Base-by-base conservation (phyloP, 1,140 invertebrate species). In the Ectropis grisescens region DNA sequence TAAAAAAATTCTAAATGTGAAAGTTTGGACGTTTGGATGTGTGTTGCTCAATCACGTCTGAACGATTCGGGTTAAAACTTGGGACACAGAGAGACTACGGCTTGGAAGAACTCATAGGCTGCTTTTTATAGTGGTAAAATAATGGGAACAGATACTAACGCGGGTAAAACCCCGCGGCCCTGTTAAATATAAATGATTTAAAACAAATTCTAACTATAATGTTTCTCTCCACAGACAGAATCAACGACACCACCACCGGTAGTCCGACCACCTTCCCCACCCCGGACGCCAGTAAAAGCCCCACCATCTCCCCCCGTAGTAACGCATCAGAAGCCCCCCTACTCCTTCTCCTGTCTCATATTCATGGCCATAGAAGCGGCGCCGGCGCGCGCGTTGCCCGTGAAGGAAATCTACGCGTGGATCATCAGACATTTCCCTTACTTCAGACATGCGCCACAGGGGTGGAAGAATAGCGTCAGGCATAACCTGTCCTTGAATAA, bases 331-430 rank as follows among this genome's bases (percentile, higher is more conserved):
- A 98, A 98, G 76, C 95, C 96, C 23, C 95, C 95, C 13, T 97
- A 96, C 76, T 97, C 95, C 15, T 97, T 94, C 76, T 96, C 93
- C 42, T 97, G 94, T 72, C 87, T 98, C 19, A 98, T 98, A 56
- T 98, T 98, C 82, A 97, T 98, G 95, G 95, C 96, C 11, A 96
- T 98, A 47, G 95, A 98, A 75, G 93, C 95, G 47, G 95, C 94
- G 0, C 87, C 90, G 2, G 88, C 89, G 26, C 93, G 96, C 68
- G 94, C 94, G 3, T 67, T 97, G 34, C 95, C 95, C 1, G 96
- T 98, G 0, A 97, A 97, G 65, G 96, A 98, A 71, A 98, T 98
- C 50, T 98, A 98, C 66, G 90, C 94, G n/a, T 98, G 96, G 96
- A 98, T 98, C 42, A 84, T 97, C 47, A 90, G 94, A 48, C 95